A percentile compares a stretch with the other conserved stretches of the same genome.
Conservation (phyloP, 2,888 invertebrate species). For the Gerosis bhagava region DNA sequence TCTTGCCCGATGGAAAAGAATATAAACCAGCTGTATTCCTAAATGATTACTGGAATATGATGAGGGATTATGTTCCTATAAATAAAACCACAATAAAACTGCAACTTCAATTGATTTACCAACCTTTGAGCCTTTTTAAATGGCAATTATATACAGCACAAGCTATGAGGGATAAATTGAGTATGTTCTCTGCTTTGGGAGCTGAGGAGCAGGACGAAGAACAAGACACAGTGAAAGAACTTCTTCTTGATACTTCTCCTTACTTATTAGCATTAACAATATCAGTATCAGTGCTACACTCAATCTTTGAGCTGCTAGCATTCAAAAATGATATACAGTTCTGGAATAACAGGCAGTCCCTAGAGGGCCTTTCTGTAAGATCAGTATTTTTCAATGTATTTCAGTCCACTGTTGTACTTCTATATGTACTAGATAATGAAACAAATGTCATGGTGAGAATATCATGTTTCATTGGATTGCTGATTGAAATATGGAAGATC, state of each 20-base stretch:
- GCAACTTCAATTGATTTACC: slow-evolving; percentile 88
- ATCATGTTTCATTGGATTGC: slow-evolving; percentile 96
- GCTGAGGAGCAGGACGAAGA: slow-evolving; percentile 93
- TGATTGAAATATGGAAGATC: slow-evolving; percentile 99
- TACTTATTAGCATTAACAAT: slow-evolving; percentile 96
- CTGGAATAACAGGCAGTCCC: slow-evolving; percentile 98
- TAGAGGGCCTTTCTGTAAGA: slow-evolving; percentile 98
- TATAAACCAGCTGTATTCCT: slow-evolving; percentile 97
- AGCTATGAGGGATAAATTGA: slow-evolving; percentile 95
- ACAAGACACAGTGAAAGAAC: slow-evolving; percentile 95
- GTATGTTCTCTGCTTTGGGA: slow-evolving; percentile 83
- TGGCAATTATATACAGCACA: slow-evolving; percentile 99
- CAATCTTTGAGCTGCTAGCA: slow-evolving; percentile 98
- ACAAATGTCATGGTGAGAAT: slow-evolving; percentile 97
- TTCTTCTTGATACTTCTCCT: slow-evolving; percentile 97
- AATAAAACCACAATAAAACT: slow-evolving; percentile 91
- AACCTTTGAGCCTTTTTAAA: slow-evolving; percentile 97
- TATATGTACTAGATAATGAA: slow-evolving; percentile 99
- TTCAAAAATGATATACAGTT: slow-evolving; percentile 99
- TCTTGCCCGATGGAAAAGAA: slow-evolving; percentile 91
- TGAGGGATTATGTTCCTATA: slow-evolving; percentile 95
- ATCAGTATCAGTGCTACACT: slow-evolving; percentile 96
- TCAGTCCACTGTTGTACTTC: slow-evolving; percentile 96
- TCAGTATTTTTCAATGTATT: slow-evolving; percentile 99
- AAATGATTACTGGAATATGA: slow-evolving; percentile 99